These are phyloP conservation scores for Microcebus jonahi DNA, from an alignment of 2,113 vertebrate genomes.

Conservation along the genomic window DNA sequence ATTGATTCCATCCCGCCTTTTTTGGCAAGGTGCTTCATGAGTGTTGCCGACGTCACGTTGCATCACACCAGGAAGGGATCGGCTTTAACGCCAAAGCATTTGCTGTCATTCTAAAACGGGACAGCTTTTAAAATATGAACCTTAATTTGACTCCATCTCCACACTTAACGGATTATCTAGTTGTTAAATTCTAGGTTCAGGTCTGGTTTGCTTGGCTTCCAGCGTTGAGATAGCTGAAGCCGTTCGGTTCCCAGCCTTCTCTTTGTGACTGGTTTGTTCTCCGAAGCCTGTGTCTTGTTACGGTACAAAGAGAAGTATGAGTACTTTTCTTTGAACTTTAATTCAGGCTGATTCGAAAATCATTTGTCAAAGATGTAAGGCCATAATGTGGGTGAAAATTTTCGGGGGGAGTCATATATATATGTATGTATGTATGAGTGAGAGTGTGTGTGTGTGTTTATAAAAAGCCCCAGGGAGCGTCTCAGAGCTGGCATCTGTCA, in stretches of 20 bases:
- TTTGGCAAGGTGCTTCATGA: background rate
- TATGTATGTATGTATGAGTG: no score
- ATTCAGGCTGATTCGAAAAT: background rate
- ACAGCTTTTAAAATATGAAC: background rate
- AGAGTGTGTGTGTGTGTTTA: background rate
- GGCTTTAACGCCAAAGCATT: background rate
- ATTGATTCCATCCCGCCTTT: background rate
- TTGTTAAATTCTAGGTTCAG: background rate
- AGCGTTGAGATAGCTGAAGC: background rate
- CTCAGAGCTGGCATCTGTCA: background rate
- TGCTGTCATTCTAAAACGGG: background rate
- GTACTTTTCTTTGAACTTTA: background rate
- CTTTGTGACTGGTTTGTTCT: background rate
- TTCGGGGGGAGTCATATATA: background rate
- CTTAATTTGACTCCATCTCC: background rate
- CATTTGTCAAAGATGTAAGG: background rate
- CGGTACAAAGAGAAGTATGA: background rate
- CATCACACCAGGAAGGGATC: background rate
- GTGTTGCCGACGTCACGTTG: background rate
- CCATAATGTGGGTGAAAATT: background rate
- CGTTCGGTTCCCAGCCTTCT: background rate
- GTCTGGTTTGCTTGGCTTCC: background rate
- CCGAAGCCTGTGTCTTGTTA: background rate
- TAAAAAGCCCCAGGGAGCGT: background rate
- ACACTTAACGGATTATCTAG: background rate